A percentile compares a stretch with the other conserved stretches of the same genome.
phyloP scores from a whole-genome alignment of 2,888 invertebrate species.

The Entomobrya multifasciata region DNA sequence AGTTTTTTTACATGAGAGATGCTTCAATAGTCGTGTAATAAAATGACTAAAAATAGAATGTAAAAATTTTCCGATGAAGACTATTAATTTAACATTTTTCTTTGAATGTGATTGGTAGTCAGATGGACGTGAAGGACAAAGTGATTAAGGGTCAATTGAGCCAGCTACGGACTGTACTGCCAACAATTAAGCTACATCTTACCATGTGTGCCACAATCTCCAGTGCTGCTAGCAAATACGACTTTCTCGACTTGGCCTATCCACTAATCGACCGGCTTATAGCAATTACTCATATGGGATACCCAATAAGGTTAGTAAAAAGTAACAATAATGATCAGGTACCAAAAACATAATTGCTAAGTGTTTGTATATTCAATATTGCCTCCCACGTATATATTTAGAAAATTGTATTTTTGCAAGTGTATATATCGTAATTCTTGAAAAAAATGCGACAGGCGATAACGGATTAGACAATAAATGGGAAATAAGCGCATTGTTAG shows the following conservation, averaged over 20 bases:
- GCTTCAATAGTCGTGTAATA: too few relatives aligned
- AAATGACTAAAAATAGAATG: too few relatives aligned
- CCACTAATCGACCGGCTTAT: constrained; percentile 86
- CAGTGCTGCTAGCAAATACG: constrained; percentile 87
- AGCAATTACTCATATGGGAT: constrained; percentile 85
- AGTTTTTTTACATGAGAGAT: too few relatives aligned
- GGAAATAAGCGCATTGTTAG: neutral
- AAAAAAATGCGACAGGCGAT: neutral
- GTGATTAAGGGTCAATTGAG: constrained; percentile 84
- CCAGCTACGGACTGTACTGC: constrained; percentile 85
- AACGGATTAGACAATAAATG: neutral
- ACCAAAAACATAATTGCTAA: neutral
- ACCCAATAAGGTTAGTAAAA: constrained; percentile 74
- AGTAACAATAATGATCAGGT: too few relatives aligned
- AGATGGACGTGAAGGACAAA: constrained; percentile 82
- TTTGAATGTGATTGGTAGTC: constrained; percentile 73
- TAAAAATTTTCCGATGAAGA: too few relatives aligned
- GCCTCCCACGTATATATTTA: too few relatives aligned
- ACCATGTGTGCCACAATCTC: constrained; percentile 88
- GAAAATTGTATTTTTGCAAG: too few relatives aligned
- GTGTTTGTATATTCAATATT: neutral
- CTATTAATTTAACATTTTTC: constrained; percentile 35
- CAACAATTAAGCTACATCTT: constrained; percentile 85
- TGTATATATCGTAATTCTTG: neutral
- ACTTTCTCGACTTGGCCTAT: constrained; percentile 87